phyloP scores from a whole-genome alignment of 1,140 invertebrate species.

The Halyomorpha halys region DNA sequence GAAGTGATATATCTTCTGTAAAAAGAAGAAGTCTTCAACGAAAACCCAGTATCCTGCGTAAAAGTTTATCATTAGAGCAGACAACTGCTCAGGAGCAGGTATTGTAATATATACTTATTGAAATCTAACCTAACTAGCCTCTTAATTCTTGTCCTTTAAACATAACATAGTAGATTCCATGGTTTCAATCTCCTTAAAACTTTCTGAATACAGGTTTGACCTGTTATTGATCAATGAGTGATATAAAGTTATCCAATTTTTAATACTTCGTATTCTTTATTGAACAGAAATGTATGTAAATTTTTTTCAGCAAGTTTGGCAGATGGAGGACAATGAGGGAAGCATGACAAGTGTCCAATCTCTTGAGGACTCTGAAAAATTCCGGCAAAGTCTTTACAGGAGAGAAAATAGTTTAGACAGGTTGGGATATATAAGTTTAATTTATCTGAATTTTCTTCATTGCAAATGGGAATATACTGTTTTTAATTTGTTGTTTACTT shows the following conservation, averaged over 20 bases:
- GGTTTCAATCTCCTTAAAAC: too few relatives aligned
- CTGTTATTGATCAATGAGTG: too few relatives aligned
- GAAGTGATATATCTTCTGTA: constrained; percentile 25
- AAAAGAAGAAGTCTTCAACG: constrained; percentile 30
- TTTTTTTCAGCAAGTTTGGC: constrained; percentile 12
- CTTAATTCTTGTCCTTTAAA: too few relatives aligned
- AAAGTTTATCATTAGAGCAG: constrained; percentile 66
- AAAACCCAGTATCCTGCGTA: constrained; percentile 53
- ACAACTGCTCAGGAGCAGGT: constrained; percentile 45
- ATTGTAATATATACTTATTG: constrained; percentile 2
- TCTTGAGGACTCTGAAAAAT: constrained; percentile 48
- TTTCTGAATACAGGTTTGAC: too few relatives aligned
- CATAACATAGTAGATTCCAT: too few relatives aligned
- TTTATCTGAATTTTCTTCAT: not conserved
- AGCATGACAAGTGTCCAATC: constrained; percentile 71
- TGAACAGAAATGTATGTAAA: too few relatives aligned
- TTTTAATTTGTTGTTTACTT: constrained; percentile 27
- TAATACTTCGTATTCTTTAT: too few relatives aligned
- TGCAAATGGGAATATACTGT: not conserved
- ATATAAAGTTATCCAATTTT: too few relatives aligned
- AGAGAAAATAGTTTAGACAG: constrained; percentile 64
- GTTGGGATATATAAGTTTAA: constrained; percentile 34
- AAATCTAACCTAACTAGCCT: too few relatives aligned
- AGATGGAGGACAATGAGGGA: constrained; percentile 47
- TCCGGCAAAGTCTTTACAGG: constrained; percentile 41